These are phyloP conservation scores for Darevskia mixta DNA, from an alignment of 2,797 vertebrate genomes.

Conservation along the genomic window DNA sequence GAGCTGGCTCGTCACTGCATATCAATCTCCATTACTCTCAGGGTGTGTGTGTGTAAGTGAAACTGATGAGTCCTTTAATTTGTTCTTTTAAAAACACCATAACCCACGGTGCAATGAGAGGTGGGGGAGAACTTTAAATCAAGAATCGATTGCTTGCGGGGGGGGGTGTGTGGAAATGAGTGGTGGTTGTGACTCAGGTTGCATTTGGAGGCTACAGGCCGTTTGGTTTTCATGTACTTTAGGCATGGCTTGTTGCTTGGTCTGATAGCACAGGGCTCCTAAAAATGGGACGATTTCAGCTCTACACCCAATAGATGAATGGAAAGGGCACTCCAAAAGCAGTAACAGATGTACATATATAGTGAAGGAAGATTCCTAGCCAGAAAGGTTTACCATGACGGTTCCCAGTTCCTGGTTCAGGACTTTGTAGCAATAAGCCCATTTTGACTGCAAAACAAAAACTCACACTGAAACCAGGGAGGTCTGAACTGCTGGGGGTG, in stretches of 20 bases:
- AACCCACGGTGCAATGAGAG: neutral
- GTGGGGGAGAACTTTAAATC: neutral
- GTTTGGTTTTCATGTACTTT: neutral
- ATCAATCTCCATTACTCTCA: slow-evolving; percentile 57
- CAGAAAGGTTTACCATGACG: neutral
- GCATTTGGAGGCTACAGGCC: neutral
- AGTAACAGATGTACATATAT: neutral
- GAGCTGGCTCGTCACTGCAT: slow-evolving; percentile 59
- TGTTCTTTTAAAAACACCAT: neutral
- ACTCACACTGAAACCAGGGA: neutral
- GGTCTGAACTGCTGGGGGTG: neutral
- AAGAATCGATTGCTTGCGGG: neutral
- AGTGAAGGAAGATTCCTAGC: neutral
- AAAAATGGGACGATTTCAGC: neutral
- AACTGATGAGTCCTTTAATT: slow-evolving; percentile 26
- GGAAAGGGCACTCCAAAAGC: neutral
- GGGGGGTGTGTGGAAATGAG: neutral
- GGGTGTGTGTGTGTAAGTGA: slow-evolving; percentile 19
- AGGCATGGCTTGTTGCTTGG: neutral
- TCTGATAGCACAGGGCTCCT: neutral
- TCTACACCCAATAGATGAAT: neutral
- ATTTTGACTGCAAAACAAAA: neutral
- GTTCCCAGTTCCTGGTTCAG: neutral
- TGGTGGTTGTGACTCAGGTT: slow-evolving; percentile 6
- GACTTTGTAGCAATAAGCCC: neutral